Evolutionary conservation across 2,888 invertebrate genomes (phyloP).

Genomic region (Girardia tigrina): DNA sequence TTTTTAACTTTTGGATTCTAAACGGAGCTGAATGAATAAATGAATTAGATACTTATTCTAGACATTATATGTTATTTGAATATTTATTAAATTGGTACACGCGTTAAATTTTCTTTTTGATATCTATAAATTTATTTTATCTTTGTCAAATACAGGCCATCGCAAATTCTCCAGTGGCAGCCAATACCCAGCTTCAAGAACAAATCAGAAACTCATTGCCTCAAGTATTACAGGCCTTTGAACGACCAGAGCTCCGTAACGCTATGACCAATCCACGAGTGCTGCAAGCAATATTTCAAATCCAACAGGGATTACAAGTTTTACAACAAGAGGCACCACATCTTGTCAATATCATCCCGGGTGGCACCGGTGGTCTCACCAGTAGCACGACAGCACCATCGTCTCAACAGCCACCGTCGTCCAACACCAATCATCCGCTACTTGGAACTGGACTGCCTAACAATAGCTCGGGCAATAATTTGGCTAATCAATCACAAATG

Average conservation of each 20-base stretch:
- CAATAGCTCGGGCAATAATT: slow-evolving; percentile 35
- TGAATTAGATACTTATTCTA: no score
- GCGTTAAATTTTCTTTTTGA: slow-evolving; percentile 50
- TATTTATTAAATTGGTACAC: slow-evolving; percentile 37
- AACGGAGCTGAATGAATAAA: no score
- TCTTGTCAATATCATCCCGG: slow-evolving; percentile 36
- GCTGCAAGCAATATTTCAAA: slow-evolving; percentile 76
- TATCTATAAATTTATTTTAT: no score
- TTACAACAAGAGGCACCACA: slow-evolving; percentile 49
- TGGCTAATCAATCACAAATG: slow-evolving; percentile 39
- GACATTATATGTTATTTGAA: slow-evolving; percentile 14
- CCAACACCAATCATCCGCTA: no score
- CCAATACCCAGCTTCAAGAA: slow-evolving; percentile 63
- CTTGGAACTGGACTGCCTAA: slow-evolving; percentile 36
- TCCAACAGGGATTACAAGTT: slow-evolving; percentile 81
- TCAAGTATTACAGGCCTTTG: slow-evolving; percentile 54
- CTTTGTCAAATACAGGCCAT: no score
- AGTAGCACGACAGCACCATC: slow-evolving; percentile 40
- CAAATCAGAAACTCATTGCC: slow-evolving; percentile 54
- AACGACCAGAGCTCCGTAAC: slow-evolving; percentile 71
- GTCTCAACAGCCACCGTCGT: slow-evolving; percentile 44
- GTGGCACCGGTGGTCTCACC: slow-evolving; percentile 42
- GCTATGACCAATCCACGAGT: slow-evolving; percentile 85
- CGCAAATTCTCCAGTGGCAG: slow-evolving; percentile 66
- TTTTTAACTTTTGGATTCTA: no score